Evolutionary conservation across 2,113 vertebrate species (phyloP).

Genomic region (Chaetura pelagica): DNA sequence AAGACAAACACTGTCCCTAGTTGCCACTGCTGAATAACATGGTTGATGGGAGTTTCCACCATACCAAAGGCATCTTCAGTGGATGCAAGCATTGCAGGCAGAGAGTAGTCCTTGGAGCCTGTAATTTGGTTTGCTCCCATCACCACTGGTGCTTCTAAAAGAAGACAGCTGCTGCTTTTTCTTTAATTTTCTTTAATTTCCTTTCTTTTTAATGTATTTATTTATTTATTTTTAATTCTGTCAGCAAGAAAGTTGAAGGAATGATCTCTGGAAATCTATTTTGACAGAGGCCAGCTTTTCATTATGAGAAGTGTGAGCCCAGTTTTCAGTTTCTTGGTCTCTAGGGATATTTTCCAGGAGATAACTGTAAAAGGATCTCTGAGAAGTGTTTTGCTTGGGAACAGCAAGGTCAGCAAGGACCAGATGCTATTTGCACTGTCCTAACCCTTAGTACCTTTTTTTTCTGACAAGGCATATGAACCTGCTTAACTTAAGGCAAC

Average conservation of each 20-base stretch:
- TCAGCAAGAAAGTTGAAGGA: background rate
- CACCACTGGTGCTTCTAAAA: constrained; percentile 17
- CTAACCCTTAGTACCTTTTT: background rate
- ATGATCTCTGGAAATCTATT: background rate
- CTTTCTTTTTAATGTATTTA: too few relatives aligned
- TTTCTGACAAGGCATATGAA: background rate
- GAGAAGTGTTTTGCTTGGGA: background rate
- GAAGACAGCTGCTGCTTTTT: background rate
- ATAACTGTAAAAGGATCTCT: background rate
- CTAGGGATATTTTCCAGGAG: background rate
- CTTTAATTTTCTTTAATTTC: background rate
- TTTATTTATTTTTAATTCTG: background rate
- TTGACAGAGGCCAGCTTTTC: background rate
- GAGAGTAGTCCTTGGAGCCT: background rate
- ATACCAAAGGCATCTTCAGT: background rate
- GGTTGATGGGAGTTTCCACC: background rate
- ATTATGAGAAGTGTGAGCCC: background rate
- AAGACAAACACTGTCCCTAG: background rate
- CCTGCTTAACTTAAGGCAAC: background rate
- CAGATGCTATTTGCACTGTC: background rate
- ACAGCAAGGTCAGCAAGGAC: background rate
- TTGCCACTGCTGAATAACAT: background rate
- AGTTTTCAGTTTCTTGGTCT: background rate
- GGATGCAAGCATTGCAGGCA: background rate
- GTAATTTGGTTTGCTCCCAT: constrained; percentile 48